Conservation (phyloP, 2,888 invertebrate species). For the Athrips mouffetella region DNA sequence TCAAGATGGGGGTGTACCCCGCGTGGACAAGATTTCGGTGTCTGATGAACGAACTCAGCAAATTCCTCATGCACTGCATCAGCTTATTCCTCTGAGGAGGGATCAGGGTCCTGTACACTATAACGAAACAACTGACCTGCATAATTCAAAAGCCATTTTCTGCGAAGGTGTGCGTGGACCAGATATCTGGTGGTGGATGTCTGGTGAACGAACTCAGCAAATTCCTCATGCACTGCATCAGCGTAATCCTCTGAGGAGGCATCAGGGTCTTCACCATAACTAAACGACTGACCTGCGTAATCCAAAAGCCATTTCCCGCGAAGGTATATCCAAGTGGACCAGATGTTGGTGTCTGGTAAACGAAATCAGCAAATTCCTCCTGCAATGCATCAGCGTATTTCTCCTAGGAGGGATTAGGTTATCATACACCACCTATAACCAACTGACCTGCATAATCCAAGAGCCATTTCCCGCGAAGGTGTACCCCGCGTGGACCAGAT, state of each 20-base stretch:
- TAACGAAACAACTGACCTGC: constrained; percentile 82
- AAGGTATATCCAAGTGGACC: no score
- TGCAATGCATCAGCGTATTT: no score
- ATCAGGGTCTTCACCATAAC: constrained; percentile 97
- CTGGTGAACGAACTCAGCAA: constrained; percentile 95
- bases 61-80: constrained; percentile 94
- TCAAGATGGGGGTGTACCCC: constrained; percentile 96
- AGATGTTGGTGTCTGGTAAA: no score
- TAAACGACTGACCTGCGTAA: no score
- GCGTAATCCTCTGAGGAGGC: constrained; percentile 96
- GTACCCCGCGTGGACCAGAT: constrained; percentile 97
- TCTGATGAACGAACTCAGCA: constrained; percentile 94
- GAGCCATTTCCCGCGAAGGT: constrained; percentile 96
- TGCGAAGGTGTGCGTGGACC: constrained; percentile 95
- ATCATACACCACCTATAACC: no score
- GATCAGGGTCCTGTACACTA: constrained; percentile 89
- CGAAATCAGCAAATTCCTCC: no score
- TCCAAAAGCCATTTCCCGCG: no score
- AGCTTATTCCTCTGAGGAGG: constrained; percentile 97
- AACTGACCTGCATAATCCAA: constrained; percentile 97
- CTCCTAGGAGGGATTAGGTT: no score
- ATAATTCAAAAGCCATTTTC: constrained; percentile 98
- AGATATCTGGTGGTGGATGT: constrained; percentile 96
- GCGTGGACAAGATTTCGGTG: constrained; percentile 97
- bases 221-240: constrained; percentile 95